Evolutionary conservation across 2,888 invertebrate genomes (phyloP).

Genomic region (Ochlodes sylvanus): DNA sequence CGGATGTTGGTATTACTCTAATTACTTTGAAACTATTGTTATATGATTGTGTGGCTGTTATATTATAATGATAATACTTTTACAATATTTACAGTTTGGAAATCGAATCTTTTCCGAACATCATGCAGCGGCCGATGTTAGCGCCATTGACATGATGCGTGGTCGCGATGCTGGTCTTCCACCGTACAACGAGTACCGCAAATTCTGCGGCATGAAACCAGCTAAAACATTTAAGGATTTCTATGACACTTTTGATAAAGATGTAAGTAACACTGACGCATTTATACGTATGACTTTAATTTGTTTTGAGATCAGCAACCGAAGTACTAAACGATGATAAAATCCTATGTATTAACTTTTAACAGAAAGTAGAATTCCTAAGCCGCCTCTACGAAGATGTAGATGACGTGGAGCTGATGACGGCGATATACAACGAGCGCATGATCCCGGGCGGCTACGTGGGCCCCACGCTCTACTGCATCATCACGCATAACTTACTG

Average conservation of each 20-base stretch:
- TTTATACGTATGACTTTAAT: not conserved
- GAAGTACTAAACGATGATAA: too few species aligned
- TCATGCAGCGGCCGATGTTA: constrained; percentile 52
- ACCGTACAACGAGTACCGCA: constrained; percentile 93
- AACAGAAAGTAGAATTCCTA: constrained; percentile 22
- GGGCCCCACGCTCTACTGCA: constrained; percentile 94
- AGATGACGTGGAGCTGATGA: constrained; percentile 29
- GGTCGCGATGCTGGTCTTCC: constrained; percentile 92
- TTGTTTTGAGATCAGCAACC: too few species aligned
- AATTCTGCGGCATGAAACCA: constrained; percentile 90
- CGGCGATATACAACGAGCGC: constrained; percentile 14
- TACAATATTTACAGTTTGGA: not conserved
- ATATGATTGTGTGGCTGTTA: too few species aligned
- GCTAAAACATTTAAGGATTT: constrained; percentile 89
- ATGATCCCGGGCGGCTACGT: constrained; percentile 90
- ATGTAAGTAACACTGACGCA: constrained; percentile 49
- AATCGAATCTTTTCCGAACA: constrained; percentile 1
- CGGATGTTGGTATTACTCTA: constrained; percentile 10
- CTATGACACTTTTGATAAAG: constrained; percentile 86
- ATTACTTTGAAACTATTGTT: too few species aligned
- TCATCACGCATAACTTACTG: constrained; percentile 93
- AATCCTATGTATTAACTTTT: not conserved
- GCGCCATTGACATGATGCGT: constrained; percentile 58
- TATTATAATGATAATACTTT: too few species aligned
- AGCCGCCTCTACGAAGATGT: constrained; percentile 19